These are phyloP conservation scores for Paramormyrops kingsleyae DNA, from an alignment of 2,113 vertebrate species.

Conservation along the genomic window DNA sequence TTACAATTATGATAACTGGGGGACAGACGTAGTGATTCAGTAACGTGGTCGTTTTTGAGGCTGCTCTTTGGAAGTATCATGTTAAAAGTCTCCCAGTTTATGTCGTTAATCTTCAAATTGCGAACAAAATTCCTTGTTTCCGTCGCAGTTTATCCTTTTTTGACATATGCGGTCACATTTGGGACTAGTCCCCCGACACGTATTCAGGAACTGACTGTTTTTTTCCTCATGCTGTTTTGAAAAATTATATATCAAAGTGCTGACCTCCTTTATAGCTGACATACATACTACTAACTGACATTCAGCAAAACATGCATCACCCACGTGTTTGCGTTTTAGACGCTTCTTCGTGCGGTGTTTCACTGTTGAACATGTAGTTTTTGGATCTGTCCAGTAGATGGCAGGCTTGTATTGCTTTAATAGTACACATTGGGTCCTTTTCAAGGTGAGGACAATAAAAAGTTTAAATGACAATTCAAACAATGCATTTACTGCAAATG, in stretches of 20 bases:
- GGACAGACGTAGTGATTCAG: background rate
- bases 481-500: background rate
- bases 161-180: background rate
- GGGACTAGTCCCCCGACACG: background rate
- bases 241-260: background rate
- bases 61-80: background rate
- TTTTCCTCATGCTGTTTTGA: background rate
- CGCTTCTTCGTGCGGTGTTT: background rate
- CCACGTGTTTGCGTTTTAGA: background rate
- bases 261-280: background rate
- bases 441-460: background rate
- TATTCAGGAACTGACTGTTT: background rate
- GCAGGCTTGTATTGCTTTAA: slow-evolving; percentile 22
- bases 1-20: background rate
- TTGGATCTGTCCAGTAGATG: slow-evolving; percentile 33
- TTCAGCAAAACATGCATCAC: background rate
- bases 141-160: background rate
- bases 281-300: background rate
- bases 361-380: background rate
- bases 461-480: background rate
- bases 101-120: background rate
- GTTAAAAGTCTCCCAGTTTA: background rate
- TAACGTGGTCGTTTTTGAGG: background rate
- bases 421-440: background rate
- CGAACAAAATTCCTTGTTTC: background rate